Conservation (phyloP, 1,140 invertebrate genomes). For the honey bee (Apis mellifera) region Amel_HAv3.1 CM009938.2:12396001-12396500, state of each 20-base stretch:
- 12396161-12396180: constrained; percentile 31
- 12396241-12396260: constrained; percentile 20
- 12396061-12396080: constrained; percentile 1
- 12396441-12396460: constrained; percentile 61
- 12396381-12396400: constrained; percentile 19
- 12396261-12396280: constrained; percentile 6
- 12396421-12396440: constrained; percentile 54
- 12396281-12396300: constrained; percentile 13
- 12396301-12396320: not conserved
- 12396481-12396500: constrained; percentile 63
- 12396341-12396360: constrained; percentile 34
- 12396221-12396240: not conserved
- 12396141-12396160: constrained; percentile 7
- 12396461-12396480: constrained; percentile 44
- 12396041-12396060: not conserved
- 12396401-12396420: not conserved
- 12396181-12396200: not conserved
- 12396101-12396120: not conserved
- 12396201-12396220: not conserved
- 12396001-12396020: not conserved
- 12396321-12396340: constrained; percentile 26
- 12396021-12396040: not conserved
- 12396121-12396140: not conserved
- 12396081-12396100: constrained; percentile 2
- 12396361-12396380: constrained; percentile 20